Evolutionary conservation across 2,113 vertebrate genomes (phyloP).

Genomic region (Picathartes gymnocephalus): DNA sequence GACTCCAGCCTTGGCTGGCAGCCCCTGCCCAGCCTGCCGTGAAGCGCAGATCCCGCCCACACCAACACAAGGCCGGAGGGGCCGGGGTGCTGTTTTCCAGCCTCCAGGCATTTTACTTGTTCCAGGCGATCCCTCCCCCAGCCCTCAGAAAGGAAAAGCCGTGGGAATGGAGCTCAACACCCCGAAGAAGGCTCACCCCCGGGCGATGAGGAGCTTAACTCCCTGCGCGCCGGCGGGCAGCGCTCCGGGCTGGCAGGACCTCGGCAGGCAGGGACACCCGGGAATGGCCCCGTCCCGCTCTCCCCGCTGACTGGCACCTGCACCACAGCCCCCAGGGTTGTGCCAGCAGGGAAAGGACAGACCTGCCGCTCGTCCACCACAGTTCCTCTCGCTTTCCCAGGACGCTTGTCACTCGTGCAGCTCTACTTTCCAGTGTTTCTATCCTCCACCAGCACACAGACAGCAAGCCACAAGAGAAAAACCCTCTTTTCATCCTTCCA

Average conservation of each 20-base stretch:
- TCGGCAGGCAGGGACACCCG: not conserved
- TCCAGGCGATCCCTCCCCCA: slow-evolving; percentile 32
- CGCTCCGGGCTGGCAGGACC: not conserved
- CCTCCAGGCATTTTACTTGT: slow-evolving; percentile 14
- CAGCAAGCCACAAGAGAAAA: not conserved
- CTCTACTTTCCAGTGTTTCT: not conserved
- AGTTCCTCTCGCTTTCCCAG: not conserved
- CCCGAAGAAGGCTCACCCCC: slow-evolving; percentile 16
- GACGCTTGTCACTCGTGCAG: not conserved
- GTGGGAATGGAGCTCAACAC: slow-evolving; percentile 54
- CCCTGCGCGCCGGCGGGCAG: not conserved
- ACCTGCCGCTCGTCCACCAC: not conserved
- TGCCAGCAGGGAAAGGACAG: not conserved
- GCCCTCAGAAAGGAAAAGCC: slow-evolving; percentile 49
- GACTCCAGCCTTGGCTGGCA: not conserved
- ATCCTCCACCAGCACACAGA: not conserved
- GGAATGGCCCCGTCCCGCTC: not conserved
- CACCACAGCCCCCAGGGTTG: not conserved
- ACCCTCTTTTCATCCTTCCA: not conserved
- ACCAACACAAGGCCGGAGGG: not conserved
- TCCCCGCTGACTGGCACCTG: fast-evolving
- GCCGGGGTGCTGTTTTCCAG: not conserved
- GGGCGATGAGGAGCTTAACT: slow-evolving; percentile 7
- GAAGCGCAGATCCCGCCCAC: not conserved
- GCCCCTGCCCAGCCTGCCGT: not conserved